These are phyloP conservation scores for Stegostoma tigrinum DNA, from an alignment of 2,113 vertebrate species.

Conservation along the genomic window DNA sequence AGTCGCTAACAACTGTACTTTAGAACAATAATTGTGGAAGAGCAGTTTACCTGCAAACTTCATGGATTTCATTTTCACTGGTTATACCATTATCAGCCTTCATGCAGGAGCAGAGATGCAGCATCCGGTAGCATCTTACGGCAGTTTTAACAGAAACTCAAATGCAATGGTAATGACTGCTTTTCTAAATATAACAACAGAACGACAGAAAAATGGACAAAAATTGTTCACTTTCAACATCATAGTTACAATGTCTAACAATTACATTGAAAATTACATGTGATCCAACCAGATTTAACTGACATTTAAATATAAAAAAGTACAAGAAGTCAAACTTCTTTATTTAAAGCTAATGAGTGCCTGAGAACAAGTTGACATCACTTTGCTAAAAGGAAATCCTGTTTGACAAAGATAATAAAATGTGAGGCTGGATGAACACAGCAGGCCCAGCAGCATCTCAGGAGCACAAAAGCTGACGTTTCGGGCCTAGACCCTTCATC, in stretches of 20 bases:
- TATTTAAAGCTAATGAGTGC: neutral
- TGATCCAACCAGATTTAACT: neutral
- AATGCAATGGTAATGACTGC: neutral
- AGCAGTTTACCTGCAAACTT: neutral
- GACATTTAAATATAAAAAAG: conserved; percentile 8
- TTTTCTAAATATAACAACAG: conserved; percentile 1
- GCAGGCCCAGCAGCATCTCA: no score
- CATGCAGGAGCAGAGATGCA: neutral
- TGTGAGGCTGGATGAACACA: no score
- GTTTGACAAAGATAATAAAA: no score
- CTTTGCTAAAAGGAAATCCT: no score
- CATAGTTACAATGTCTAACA: neutral
- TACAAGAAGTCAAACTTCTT: neutral
- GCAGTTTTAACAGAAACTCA: conserved; percentile 18
- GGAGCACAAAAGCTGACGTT: no score
- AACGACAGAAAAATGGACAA: neutral
- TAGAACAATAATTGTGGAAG: neutral
- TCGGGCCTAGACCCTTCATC: no score
- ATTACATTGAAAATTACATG: neutral
- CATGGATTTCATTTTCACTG: conserved; percentile 13
- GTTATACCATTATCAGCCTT: neutral
- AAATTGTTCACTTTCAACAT: neutral
- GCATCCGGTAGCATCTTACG: neutral
- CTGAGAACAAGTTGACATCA: neutral
- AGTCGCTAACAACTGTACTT: neutral